A percentile compares a stretch with the other conserved stretches of the same genome.
Conservation (phyloP, 2,797 vertebrate genomes). For the Centroberyx gerrardi region DNA sequence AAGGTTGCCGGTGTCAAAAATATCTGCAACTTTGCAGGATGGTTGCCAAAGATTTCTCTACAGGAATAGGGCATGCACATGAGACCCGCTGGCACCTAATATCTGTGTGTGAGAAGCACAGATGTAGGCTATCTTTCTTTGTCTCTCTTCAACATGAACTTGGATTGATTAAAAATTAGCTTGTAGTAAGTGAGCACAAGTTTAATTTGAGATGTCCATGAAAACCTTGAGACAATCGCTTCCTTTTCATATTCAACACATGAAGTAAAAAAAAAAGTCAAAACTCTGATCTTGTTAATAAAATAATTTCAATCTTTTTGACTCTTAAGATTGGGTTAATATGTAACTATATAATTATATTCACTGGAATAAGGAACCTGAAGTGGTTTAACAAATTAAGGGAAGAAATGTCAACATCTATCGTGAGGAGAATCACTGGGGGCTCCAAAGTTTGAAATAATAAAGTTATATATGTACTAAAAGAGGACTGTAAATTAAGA, state of each 20-base stretch:
- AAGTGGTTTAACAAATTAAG: background rate
- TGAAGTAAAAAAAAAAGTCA: background rate
- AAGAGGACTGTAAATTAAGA: conserved; percentile 1
- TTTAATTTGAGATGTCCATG: conserved; percentile 6
- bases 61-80: no score
- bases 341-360: no score
- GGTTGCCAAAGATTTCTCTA: background rate
- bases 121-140: no score
- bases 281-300: no score
- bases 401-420: background rate
- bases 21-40: background rate
- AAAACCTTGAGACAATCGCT: conserved; percentile 1
- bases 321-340: no score
- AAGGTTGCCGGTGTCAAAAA: no score
- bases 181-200: conserved; percentile 10
- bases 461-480: background rate
- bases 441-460: background rate
- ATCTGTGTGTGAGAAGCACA: no score
- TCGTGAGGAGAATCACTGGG: background rate
- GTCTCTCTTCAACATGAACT: no score
- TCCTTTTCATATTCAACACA: background rate
- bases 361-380: no score
- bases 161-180: background rate
- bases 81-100: no score
- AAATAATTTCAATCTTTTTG: no score